phyloP scores from a whole-genome alignment of 2,888 invertebrate genomes.

The Oegoconia quadripuncta region DNA sequence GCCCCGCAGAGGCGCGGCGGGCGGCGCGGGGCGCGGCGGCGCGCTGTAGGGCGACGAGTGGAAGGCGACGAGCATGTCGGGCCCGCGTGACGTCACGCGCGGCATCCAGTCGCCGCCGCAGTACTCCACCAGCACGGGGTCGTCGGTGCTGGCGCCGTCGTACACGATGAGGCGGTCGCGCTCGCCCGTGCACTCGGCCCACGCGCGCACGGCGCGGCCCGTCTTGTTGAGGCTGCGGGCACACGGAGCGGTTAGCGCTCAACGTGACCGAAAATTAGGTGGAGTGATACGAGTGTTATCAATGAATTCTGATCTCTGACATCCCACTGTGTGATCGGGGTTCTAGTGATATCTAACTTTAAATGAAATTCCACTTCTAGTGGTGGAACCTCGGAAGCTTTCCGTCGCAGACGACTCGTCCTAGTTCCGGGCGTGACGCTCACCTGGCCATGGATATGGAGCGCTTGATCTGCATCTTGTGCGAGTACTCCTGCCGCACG shows the following conservation, averaged over 20 bases:
- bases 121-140: conserved; percentile 90
- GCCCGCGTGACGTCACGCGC: conserved; percentile 83
- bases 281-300: too few relatives aligned
- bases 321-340: too few relatives aligned
- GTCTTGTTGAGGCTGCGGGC: conserved; percentile 82
- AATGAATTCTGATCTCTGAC: too few relatives aligned
- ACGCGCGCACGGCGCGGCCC: conserved; percentile 85
- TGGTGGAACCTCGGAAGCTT: too few relatives aligned
- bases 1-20: conserved; percentile 85
- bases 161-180: conserved; percentile 91
- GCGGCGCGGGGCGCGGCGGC: conserved; percentile 80
- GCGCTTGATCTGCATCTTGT: conserved; percentile 85
- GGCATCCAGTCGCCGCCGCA: conserved; percentile 94
- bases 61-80: conserved; percentile 92
- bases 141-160: conserved; percentile 90
- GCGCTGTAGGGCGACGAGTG: conserved; percentile 91
- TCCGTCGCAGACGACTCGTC: background rate
- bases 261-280: too few relatives aligned
- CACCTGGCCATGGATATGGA: conserved; percentile 82
- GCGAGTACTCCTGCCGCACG: conserved; percentile 86
- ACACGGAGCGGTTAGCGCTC: too few relatives aligned
- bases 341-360: too few relatives aligned
- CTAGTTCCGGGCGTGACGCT: conserved; percentile 24
- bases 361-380: too few relatives aligned
- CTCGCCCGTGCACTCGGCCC: conserved; percentile 90